Base-by-base conservation (phyloP, 2,888 invertebrate genomes). In the Epirrhoe tristata region DNA sequence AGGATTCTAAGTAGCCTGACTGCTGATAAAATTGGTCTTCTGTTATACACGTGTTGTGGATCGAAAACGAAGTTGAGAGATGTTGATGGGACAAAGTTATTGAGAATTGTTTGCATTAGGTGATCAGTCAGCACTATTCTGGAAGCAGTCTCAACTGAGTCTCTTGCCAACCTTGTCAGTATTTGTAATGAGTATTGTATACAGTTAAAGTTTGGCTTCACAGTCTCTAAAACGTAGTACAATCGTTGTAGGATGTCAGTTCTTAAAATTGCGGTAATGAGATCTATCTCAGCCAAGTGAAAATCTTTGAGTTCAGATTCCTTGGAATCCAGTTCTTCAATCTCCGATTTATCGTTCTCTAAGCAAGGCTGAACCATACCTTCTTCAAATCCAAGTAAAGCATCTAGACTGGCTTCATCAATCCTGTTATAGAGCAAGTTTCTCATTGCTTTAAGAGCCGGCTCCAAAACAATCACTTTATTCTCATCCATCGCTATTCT, bases 401-500 rank as follows among this genome's bases (percentile, higher is more conserved):
- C 94, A 87, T 97, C 97, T 31, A 97, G 88, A 67, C 96, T 95
- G 14, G 95, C 92, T 85, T 98, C 98, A 90, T 98, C 98, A 14
- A 96, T 94, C 80, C 96, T 95, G 75, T 96, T 96, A 75, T 95
- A 96, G 55, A 98, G 87, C 51, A 98, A 92, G 80, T 96, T 95
- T 68, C 96, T 94, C 79, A 98, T 90, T 0, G 96, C 96, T 84
- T 95, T 95, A 14, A 98, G 90, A 12, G 97, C 95, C n/a, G 97
- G 96, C 74, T 96, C 96, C 48, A 98, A 86, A 54, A 97, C 94
- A 1, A 95, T 94, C 0, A 95, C 94, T 32, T 96, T 95, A 74
- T 96, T 96, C 80, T 98, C 98, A 88, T 99, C 98, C 74, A 98
- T 89, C 0, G 98, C 96, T 90, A 97, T 97, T 77, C 98, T 94